Conservation (phyloP, 2,113 vertebrate species). For the Scopus umbretta region DNA sequence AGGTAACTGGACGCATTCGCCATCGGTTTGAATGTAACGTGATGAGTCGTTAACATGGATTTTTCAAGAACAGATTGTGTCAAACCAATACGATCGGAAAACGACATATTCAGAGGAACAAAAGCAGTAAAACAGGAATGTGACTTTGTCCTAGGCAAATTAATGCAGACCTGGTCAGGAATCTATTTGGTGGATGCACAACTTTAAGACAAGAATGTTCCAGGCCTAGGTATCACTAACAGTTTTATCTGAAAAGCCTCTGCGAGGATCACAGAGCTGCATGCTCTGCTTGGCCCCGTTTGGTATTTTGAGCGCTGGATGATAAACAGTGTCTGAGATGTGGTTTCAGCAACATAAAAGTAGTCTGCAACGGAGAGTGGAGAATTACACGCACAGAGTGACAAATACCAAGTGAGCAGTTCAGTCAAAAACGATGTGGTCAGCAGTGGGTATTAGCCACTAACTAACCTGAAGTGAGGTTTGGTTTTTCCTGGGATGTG, state of each 20-base stretch:
- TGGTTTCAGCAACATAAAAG: neutral
- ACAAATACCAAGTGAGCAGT: neutral
- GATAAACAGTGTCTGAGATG: neutral
- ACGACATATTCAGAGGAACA: neutral
- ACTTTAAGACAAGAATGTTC: neutral
- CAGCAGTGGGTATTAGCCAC: neutral
- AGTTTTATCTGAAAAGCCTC: neutral
- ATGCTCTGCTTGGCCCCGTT: neutral
- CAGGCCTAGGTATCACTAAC: rapidly evolving
- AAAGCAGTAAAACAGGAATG: neutral
- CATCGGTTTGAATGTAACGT: too few species aligned
- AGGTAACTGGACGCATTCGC: neutral
- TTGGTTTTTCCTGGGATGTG: neutral
- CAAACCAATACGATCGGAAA: neutral
- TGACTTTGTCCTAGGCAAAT: neutral
- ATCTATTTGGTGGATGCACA: neutral
- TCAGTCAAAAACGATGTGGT: rapidly evolving
- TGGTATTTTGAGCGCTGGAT: neutral
- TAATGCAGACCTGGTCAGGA: neutral
- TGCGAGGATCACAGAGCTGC: neutral
- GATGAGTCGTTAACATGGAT: neutral
- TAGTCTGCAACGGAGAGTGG: too few species aligned
- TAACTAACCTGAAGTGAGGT: neutral
- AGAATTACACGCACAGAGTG: neutral
- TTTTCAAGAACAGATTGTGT: neutral